Percentiles rank a stretch among this genome's conserved stretches.
Conservation (phyloP, 2,888 invertebrate species). For the Reticulitermes lucifugus region DNA sequence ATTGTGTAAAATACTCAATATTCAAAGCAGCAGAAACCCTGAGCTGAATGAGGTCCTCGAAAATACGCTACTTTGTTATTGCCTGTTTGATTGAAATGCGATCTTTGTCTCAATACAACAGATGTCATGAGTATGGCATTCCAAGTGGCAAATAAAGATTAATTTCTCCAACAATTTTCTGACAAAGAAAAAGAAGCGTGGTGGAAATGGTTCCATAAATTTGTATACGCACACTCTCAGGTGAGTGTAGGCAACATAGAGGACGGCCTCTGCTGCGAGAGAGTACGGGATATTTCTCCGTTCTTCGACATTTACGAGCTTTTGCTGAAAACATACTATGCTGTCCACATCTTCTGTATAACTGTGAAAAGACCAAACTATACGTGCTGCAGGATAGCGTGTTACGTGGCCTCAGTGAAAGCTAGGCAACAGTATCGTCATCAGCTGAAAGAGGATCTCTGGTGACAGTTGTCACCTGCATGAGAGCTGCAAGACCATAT, state of each 20-base stretch:
- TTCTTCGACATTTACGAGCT: constrained; percentile 45
- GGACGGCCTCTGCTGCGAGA: not conserved
- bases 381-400: constrained; percentile 57
- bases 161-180: not conserved
- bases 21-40: not conserved
- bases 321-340: constrained; percentile 48
- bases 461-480: constrained; percentile 57
- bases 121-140: not conserved
- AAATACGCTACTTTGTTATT: not conserved
- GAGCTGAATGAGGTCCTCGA: not conserved
- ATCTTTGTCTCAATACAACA: not conserved
- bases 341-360: constrained; percentile 57
- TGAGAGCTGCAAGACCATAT: constrained; percentile 51
- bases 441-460: constrained; percentile 59
- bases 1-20: not conserved
- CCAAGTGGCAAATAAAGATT: too few relatives aligned
- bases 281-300: constrained; percentile 33
- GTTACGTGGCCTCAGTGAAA: constrained; percentile 56
- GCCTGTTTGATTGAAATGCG: not conserved
- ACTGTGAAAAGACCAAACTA: constrained; percentile 60
- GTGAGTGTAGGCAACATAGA: not conserved
- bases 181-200: constrained; percentile 32
- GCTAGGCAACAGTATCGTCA: constrained; percentile 58
- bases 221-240: not conserved
- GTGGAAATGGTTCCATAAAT: not conserved